phyloP scores from a whole-genome alignment of 1,140 invertebrate species.

The Homarus americanus region DNA sequence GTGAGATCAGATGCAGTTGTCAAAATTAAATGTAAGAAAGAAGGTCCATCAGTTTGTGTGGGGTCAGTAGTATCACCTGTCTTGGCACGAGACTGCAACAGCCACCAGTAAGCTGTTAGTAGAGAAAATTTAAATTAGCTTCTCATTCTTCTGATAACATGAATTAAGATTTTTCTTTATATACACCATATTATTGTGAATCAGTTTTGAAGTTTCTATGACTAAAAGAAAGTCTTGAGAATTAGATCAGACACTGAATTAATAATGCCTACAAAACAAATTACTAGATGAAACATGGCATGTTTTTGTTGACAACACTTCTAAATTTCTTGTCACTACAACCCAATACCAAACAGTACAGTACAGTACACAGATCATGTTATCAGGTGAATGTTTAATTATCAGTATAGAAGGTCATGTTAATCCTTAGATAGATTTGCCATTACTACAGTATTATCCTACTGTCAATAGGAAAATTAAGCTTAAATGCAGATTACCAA shows the following conservation, averaged over 20 bases:
- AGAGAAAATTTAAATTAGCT: constrained; percentile 65
- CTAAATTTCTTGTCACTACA: neutral
- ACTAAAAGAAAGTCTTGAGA: neutral
- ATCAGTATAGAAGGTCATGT: constrained; percentile 12
- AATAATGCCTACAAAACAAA: neutral
- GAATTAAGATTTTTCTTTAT: neutral
- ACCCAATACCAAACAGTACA: neutral
- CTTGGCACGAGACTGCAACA: constrained; percentile 70
- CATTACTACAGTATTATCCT: neutral
- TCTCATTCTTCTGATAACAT: constrained; percentile 65
- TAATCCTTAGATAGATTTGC: neutral
- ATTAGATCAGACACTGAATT: neutral
- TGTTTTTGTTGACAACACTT: neutral
- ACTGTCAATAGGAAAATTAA: neutral
- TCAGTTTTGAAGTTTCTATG: neutral
- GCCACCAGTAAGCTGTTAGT: constrained; percentile 72
- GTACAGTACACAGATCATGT: constrained; percentile 32
- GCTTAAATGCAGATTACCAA: neutral
- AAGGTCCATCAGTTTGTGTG: constrained; percentile 53
- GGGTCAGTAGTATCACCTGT: constrained; percentile 62
- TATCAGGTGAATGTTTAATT: constrained; percentile 59
- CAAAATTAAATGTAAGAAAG: constrained; percentile 49
- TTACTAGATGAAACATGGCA: neutral
- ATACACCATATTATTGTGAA: neutral
- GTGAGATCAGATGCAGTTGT: constrained; percentile 50